Conservation (phyloP, 53 echinoderm and acorn worm genomes). For the Echinarachnius parma region DNA sequence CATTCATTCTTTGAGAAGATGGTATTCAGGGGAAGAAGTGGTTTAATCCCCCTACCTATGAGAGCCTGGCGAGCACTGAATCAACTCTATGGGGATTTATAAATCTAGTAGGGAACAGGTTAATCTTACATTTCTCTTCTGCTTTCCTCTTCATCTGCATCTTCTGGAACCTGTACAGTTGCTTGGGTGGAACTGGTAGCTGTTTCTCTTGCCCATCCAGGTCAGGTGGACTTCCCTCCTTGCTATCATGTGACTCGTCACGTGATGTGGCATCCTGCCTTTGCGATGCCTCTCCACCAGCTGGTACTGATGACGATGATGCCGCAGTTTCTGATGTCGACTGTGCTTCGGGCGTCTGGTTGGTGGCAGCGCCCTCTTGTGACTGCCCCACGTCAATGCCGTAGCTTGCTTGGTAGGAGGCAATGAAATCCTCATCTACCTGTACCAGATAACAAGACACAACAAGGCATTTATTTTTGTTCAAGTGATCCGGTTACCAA, state of each 20-base stretch:
- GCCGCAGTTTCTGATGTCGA: conserved; percentile 7
- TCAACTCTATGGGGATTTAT: too few relatives aligned
- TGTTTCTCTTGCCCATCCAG: not conserved
- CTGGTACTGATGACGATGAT: not conserved
- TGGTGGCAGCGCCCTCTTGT: conserved; percentile 1
- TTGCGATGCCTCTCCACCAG: not conserved
- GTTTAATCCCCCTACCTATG: too few relatives aligned
- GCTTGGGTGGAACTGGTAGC: conserved; percentile 28
- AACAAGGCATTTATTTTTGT: not conserved
- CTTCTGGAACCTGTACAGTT: conserved; percentile 30
- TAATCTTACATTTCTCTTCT: conserved; percentile 22
- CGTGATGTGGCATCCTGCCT: not conserved
- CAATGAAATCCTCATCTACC: conserved; percentile 95
- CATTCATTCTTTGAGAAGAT: too few relatives aligned
- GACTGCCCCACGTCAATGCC: conserved; percentile 31
- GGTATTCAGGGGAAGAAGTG: too few relatives aligned
- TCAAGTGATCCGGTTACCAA: not conserved
- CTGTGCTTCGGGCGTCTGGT: conserved; percentile 10
- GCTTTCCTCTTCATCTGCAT: conserved; percentile 45
- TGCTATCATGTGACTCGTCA: not conserved
- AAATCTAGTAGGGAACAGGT: too few relatives aligned
- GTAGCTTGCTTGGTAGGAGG: conserved; percentile 93
- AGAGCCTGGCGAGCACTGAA: too few relatives aligned
- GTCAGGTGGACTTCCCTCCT: not conserved
- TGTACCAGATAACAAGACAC: not conserved